phyloP scores from a whole-genome alignment of 2,113 vertebrate genomes.

The Petrocephalus microphthalmus region DNA sequence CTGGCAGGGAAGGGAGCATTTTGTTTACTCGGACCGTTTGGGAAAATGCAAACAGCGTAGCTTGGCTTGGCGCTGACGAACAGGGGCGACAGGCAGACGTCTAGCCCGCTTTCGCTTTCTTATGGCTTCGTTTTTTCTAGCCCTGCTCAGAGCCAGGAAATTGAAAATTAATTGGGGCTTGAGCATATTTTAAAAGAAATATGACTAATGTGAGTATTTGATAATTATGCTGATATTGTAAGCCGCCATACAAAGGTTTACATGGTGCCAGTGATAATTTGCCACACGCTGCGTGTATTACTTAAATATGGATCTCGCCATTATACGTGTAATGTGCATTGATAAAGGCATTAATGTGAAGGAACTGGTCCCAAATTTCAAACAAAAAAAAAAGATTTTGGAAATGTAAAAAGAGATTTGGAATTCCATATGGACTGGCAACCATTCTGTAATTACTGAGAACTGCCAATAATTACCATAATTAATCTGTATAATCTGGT shows the following conservation, averaged over 20 bases:
- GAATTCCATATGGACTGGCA: not conserved
- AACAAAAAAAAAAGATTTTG: not conserved
- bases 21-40: not conserved
- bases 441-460: not conserved
- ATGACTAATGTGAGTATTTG: not conserved
- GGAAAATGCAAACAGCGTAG: not conserved
- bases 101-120: not conserved
- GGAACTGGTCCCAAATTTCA: not conserved
- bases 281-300: not conserved
- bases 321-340: not conserved
- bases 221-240: not conserved
- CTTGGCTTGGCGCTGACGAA: not conserved
- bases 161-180: constrained; percentile 4
- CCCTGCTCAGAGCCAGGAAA: not conserved
- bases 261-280: not conserved
- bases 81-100: not conserved
- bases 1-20: not conserved
- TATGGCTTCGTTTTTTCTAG: too few species aligned
- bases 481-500: constrained; percentile 5
- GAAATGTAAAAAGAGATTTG: not conserved
- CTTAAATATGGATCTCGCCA: not conserved
- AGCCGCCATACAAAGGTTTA: not conserved
- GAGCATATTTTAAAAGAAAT: not conserved
- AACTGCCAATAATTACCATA: not conserved
- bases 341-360: not conserved